These are phyloP conservation scores for Galbula dea DNA, from an alignment of 2,113 vertebrate genomes.

Conservation along the genomic window DNA sequence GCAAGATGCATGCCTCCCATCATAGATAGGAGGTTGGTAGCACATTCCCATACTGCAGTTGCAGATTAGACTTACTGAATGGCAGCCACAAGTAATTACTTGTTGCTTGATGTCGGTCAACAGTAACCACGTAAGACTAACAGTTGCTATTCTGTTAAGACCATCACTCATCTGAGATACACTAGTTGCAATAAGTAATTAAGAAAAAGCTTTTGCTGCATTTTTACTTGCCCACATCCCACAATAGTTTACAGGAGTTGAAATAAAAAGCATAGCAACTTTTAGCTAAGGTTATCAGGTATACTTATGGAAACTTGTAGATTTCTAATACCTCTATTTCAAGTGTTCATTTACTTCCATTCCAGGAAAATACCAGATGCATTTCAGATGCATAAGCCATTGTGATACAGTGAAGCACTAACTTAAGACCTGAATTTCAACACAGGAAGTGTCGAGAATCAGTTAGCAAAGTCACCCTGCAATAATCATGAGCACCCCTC, in stretches of 20 bases:
- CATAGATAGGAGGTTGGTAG: not conserved
- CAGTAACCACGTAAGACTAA: not conserved
- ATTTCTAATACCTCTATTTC: slow-evolving; percentile 35
- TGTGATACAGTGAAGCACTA: slow-evolving; percentile 2
- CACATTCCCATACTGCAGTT: not conserved
- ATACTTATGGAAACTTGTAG: not conserved
- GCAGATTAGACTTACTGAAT: not conserved
- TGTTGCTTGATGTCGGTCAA: not conserved
- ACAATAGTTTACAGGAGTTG: not conserved
- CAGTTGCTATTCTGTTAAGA: not conserved
- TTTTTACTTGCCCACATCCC: not conserved
- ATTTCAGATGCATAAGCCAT: slow-evolving; percentile 20
- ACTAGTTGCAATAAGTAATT: not conserved
- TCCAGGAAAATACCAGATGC: slow-evolving; percentile 12
- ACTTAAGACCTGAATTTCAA: slow-evolving; percentile 21
- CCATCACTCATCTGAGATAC: not conserved
- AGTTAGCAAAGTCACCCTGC: not conserved
- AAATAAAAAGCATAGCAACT: not conserved
- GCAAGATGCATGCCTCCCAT: not conserved
- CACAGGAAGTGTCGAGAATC: not conserved
- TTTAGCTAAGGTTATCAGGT: not conserved
- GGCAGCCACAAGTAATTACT: not conserved
- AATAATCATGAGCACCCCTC: not conserved
- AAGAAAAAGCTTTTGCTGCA: not conserved
- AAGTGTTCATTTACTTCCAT: slow-evolving; percentile 61